A percentile compares a stretch with the other conserved stretches of the same genome.
Evolutionary conservation across 2,888 invertebrate genomes (phyloP).

Genomic region (Pomacea canaliculata): DNA sequence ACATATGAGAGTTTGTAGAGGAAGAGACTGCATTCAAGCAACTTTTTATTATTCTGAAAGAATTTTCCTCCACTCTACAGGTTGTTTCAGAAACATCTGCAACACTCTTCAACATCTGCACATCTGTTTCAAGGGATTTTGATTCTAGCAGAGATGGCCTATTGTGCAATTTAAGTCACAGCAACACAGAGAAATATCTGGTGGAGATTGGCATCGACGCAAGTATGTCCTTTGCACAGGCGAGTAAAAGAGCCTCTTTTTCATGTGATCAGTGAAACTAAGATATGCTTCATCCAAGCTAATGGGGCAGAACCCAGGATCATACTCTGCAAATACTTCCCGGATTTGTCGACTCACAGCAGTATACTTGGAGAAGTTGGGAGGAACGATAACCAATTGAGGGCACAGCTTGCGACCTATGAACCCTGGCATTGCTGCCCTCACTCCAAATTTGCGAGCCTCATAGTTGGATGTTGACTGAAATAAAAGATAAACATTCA

Average conservation of each 20-base stretch:
- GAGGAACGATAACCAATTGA: slow-evolving; percentile 72
- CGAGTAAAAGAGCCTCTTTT: slow-evolving; percentile 43
- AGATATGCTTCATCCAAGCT: slow-evolving; percentile 76
- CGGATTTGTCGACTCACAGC: slow-evolving; percentile 69
- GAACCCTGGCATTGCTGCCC: slow-evolving; percentile 77
- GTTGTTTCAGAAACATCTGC: too few relatives aligned
- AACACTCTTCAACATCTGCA: too few relatives aligned
- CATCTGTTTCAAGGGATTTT: neutral
- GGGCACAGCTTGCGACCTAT: slow-evolving; percentile 76
- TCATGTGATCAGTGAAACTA: slow-evolving; percentile 72
- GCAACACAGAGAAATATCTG: slow-evolving; percentile 22
- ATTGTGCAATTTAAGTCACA: slow-evolving; percentile 35
- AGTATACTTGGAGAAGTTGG: slow-evolving; percentile 73
- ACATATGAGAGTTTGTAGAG: too few relatives aligned
- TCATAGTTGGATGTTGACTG: slow-evolving; percentile 76
- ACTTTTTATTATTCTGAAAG: too few relatives aligned
- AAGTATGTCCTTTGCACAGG: slow-evolving; percentile 52
- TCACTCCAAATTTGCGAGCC: slow-evolving; percentile 75
- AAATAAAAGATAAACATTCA: slow-evolving; percentile 35
- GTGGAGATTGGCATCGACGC: slow-evolving; percentile 38
- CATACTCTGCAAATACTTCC: slow-evolving; percentile 72
- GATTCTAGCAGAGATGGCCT: neutral
- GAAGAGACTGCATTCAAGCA: too few relatives aligned
- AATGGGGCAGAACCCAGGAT: slow-evolving; percentile 71
- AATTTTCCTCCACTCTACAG: too few relatives aligned